phyloP scores from a whole-genome alignment of 2,888 invertebrate genomes.

The Petrolisthes cinctipes region DNA sequence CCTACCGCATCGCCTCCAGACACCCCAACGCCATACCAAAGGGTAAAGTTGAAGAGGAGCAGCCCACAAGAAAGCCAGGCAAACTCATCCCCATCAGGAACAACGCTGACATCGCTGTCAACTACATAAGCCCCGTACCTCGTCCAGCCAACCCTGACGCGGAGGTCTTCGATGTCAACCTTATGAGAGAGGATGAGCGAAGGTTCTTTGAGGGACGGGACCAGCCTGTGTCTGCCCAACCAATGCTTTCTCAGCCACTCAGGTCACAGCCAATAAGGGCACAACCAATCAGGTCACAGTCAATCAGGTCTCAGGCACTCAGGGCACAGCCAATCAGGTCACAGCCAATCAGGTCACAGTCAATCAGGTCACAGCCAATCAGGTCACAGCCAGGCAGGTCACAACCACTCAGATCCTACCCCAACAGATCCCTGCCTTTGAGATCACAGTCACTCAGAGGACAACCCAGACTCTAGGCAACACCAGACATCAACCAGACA shows the following conservation, averaged over 20 bases:
- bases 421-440: slow-evolving; percentile 1
- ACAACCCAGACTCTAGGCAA: neutral
- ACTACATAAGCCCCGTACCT: slow-evolving; percentile 11
- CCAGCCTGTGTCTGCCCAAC: slow-evolving; percentile 26
- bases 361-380: slow-evolving; percentile 15
- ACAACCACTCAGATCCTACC: slow-evolving; percentile 37
- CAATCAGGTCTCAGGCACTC: slow-evolving; percentile 11
- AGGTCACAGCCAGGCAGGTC: slow-evolving; percentile 26
- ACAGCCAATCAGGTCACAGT: slow-evolving; percentile 20
- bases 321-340: neutral
- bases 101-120: slow-evolving; percentile 23
- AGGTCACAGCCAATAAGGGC: slow-evolving; percentile 19
- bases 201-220: slow-evolving; percentile 4
- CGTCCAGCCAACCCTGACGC: slow-evolving; percentile 22
- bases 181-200: slow-evolving; percentile 14
- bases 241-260: slow-evolving; percentile 29
- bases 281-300: slow-evolving; percentile 5
- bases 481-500: no score
- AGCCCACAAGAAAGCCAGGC: neutral
- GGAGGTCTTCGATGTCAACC: slow-evolving; percentile 29
- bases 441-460: neutral
- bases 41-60: neutral
- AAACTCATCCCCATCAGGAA: slow-evolving; percentile 3
- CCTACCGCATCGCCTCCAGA: neutral
- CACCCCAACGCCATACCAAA: neutral